Percentiles rank a stretch among this genome's conserved stretches.
These are phyloP conservation scores for Eledona agricola DNA, from an alignment of 2,888 invertebrate genomes.

Conservation along the genomic window DNA sequence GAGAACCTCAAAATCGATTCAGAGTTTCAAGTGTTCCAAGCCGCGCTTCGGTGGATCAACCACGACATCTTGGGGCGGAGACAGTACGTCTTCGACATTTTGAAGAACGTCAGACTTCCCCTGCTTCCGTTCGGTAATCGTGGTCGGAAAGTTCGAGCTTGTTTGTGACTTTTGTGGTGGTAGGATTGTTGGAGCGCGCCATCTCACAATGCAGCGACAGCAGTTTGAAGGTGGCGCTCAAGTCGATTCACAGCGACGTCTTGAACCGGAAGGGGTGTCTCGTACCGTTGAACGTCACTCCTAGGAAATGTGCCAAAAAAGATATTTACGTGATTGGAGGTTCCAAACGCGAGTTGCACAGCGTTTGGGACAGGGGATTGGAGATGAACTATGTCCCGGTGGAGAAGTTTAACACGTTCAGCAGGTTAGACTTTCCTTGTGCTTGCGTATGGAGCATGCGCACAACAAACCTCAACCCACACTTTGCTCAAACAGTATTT, in stretches of 20 bases:
- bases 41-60: slow-evolving; percentile 87
- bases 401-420: slow-evolving; percentile 83
- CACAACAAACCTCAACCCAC: too few species aligned
- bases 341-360: slow-evolving; percentile 79
- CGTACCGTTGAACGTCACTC: slow-evolving; percentile 79
- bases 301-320: slow-evolving; percentile 86
- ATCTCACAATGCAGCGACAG: slow-evolving; percentile 82
- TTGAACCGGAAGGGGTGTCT: slow-evolving; percentile 78
- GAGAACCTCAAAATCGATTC: slow-evolving; percentile 88
- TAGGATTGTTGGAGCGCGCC: slow-evolving; percentile 77
- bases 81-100: slow-evolving; percentile 85
- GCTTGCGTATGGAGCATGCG: too few species aligned
- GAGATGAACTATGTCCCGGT: slow-evolving; percentile 87
- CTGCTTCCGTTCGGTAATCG: slow-evolving; percentile 73
- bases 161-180: slow-evolving; percentile 26
- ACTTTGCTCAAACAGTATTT: too few species aligned
- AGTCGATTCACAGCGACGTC: slow-evolving; percentile 81
- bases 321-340: slow-evolving; percentile 90
- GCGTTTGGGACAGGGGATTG: slow-evolving; percentile 73
- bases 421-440: slow-evolving; percentile 63
- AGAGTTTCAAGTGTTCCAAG: slow-evolving; percentile 88
- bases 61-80: slow-evolving; percentile 81
- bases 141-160: background rate
- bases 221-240: slow-evolving; percentile 72
- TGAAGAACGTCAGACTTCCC: slow-evolving; percentile 83